Percentiles rank a stretch among this genome's conserved stretches.
These are phyloP conservation scores for Scaptomyza cyrtandrae DNA, from an alignment of 2,888 invertebrate species.

Conservation along the genomic window DNA sequence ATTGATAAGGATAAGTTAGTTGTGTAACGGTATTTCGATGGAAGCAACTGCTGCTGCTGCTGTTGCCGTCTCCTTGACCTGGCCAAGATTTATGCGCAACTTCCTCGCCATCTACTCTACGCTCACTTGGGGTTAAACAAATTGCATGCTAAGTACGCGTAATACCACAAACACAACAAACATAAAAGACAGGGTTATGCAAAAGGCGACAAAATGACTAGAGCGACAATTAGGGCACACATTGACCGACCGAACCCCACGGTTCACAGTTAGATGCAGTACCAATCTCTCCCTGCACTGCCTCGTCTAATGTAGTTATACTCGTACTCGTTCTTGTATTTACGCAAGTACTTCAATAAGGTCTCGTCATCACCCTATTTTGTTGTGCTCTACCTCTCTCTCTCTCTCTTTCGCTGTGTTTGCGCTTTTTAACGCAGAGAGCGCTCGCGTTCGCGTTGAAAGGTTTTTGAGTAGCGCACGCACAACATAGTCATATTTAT, in stretches of 20 bases:
- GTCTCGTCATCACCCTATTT: conserved; percentile 59
- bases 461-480: conserved; percentile 65
- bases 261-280: conserved; percentile 17
- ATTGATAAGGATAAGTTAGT: conserved; percentile 70
- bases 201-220: conserved; percentile 38
- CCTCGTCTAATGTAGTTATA: no score
- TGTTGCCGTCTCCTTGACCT: conserved; percentile 9
- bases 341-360: conserved; percentile 13
- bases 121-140: conserved; percentile 61
- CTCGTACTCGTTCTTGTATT: no score
- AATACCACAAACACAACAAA: background rate
- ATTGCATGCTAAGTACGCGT: conserved; percentile 64
- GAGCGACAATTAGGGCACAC: conserved; percentile 64
- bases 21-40: conserved; percentile 48
- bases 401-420: conserved; percentile 27
- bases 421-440: conserved; percentile 59
- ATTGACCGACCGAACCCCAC: conserved; percentile 57
- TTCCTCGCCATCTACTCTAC: conserved; percentile 38
- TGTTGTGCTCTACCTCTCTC: conserved; percentile 5
- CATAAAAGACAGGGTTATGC: background rate
- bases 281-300: background rate
- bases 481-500: conserved; percentile 35
- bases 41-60: conserved; percentile 44
- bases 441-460: conserved; percentile 32
- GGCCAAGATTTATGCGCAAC: conserved; percentile 64